Conservation (phyloP, 2,888 invertebrate species). For the Spodoptera picta region DNA sequence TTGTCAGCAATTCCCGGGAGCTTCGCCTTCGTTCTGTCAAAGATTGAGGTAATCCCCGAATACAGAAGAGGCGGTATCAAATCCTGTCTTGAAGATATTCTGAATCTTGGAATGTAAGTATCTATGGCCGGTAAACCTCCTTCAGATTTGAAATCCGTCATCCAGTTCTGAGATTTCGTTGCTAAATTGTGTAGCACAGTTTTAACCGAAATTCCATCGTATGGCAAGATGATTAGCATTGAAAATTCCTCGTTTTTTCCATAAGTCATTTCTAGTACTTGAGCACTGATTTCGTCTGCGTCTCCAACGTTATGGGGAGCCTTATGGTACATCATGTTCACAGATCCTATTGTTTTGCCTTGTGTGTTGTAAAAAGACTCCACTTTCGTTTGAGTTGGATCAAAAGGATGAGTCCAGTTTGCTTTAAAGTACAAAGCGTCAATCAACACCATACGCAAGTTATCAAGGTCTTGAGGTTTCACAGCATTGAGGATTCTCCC, state of each 20-base stretch:
- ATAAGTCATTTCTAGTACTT: constrained; percentile 91
- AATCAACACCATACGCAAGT: constrained; percentile 88
- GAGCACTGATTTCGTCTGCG: constrained; percentile 87
- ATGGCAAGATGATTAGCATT: constrained; percentile 91
- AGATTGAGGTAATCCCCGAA: constrained; percentile 91
- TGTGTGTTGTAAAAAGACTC: constrained; percentile 89
- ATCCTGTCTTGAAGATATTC: constrained; percentile 82
- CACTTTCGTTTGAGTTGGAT: constrained; percentile 85
- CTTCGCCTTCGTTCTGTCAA: constrained; percentile 87
- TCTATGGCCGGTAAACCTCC: constrained; percentile 85
- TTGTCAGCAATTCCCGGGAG: constrained; percentile 89
- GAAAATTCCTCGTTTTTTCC: constrained; percentile 89
- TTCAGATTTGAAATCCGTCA: constrained; percentile 81
- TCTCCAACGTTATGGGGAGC: constrained; percentile 88
- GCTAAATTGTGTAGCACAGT: constrained; percentile 86
- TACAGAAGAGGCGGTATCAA: constrained; percentile 81
- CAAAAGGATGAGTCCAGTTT: constrained; percentile 91
- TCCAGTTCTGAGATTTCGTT: constrained; percentile 82
- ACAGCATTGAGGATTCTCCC: constrained; percentile 91
- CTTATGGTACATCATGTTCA: constrained; percentile 93
- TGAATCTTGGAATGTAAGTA: constrained; percentile 90
- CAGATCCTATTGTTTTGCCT: constrained; percentile 85
- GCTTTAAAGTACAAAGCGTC: constrained; percentile 93
- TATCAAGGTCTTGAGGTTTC: constrained; percentile 76
- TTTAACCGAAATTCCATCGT: constrained; percentile 84